Conservation (phyloP, 1,140 invertebrate genomes). For the Pogonomyrmex californicus region DNA sequence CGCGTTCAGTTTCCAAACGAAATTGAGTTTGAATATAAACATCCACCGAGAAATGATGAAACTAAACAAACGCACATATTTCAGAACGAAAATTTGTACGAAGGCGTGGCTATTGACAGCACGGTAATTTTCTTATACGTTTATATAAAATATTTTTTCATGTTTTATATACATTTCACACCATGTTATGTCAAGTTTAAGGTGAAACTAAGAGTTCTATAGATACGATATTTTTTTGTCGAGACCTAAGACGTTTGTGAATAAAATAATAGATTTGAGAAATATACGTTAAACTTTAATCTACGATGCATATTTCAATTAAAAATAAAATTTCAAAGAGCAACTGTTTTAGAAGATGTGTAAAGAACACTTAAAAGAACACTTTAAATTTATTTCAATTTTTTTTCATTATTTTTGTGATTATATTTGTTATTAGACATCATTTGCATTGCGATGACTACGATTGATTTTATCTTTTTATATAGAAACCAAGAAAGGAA, state of each 20-base stretch:
- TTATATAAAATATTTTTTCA: neutral
- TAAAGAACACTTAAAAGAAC: neutral
- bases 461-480: conserved; percentile 41
- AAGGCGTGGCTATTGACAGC: conserved; percentile 77
- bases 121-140: conserved; percentile 52
- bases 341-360: neutral
- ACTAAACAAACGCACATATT: neutral
- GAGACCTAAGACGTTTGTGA: neutral
- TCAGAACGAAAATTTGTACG: conserved; percentile 75
- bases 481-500: conserved; percentile 81
- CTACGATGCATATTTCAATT: neutral
- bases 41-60: neutral
- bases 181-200: no score
- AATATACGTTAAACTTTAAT: neutral
- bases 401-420: neutral
- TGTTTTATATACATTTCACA: neutral
- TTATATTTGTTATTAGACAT: neutral
- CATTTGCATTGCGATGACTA: neutral
- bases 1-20: conserved; percentile 7
- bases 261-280: neutral
- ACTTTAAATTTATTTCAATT: neutral
- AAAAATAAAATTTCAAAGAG: neutral
- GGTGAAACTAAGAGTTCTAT: no score
- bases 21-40: conserved; percentile 38
- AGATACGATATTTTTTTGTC: no score